phyloP scores from a whole-genome alignment of 2,888 invertebrate genomes.

The Metellina segmentata region DNA sequence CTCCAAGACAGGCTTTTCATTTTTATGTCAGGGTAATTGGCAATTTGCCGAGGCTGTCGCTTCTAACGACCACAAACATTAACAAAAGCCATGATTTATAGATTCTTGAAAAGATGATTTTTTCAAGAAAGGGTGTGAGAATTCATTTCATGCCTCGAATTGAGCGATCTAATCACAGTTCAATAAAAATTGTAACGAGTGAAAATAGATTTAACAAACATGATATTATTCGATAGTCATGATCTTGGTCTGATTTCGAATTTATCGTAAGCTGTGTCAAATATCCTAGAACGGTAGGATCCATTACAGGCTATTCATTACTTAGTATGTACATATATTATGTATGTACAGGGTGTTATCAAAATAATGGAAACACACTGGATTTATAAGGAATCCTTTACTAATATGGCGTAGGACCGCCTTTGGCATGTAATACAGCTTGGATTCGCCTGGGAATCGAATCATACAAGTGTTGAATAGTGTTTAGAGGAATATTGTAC shows the following conservation, averaged over 20 bases:
- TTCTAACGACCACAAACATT: not conserved
- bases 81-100: not conserved
- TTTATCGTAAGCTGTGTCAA: not conserved
- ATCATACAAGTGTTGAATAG: no score
- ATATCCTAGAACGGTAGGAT: no score
- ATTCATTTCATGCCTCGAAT: not conserved
- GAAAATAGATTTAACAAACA: not conserved
- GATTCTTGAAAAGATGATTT: not conserved
- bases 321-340: no score
- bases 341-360: no score
- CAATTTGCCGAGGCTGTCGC: not conserved
- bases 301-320: no score
- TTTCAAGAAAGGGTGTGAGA: not conserved
- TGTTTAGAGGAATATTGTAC: no score
- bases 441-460: no score
- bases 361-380: no score
- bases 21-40: not conserved
- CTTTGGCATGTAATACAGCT: no score
- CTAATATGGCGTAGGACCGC: no score
- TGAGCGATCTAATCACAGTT: not conserved
- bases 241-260: not conserved
- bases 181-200: not conserved
- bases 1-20: not conserved
- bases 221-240: not conserved
- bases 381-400: no score